phyloP scores from a whole-genome alignment of 1,140 invertebrate species.

The Teleogryllus occipitalis region DNA sequence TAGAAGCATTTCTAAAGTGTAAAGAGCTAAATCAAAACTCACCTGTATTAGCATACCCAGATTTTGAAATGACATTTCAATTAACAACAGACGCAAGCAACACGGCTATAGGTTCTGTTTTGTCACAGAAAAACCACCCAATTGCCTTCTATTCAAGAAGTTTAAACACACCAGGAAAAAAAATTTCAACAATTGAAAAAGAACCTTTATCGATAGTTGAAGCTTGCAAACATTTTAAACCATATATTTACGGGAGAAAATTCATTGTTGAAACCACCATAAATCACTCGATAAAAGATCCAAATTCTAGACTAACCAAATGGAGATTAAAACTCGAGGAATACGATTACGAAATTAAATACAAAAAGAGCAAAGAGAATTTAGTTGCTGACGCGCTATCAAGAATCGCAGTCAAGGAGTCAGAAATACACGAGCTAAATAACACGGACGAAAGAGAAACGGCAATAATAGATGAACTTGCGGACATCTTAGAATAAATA shows the following conservation, averaged over 20 bases:
- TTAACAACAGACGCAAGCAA: conserved; percentile 26
- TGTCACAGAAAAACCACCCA: conserved; percentile 23
- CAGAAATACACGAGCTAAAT: too few species aligned
- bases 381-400: conserved; percentile 14
- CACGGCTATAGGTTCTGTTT: conserved; percentile 24
- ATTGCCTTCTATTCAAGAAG: conserved; percentile 21
- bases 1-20: conserved; percentile 18
- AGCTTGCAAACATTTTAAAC: conserved; percentile 30
- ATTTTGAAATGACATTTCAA: conserved; percentile 25
- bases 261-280: conserved; percentile 33
- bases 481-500: too few species aligned
- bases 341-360: conserved; percentile 30
- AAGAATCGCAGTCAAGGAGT: neutral
- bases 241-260: conserved; percentile 31
- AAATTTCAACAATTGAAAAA: conserved; percentile 29
- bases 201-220: conserved; percentile 24
- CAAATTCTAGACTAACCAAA: conserved; percentile 27
- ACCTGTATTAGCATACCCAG: conserved; percentile 24
- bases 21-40: conserved; percentile 19
- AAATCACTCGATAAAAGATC: conserved; percentile 28
- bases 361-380: conserved; percentile 22
- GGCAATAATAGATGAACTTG: too few species aligned
- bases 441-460: neutral
- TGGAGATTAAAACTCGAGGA: conserved; percentile 33
- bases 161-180: conserved; percentile 24